Evolutionary conservation across 2,888 invertebrate genomes (phyloP).

Genomic region (Leptopterna dolabrata): DNA sequence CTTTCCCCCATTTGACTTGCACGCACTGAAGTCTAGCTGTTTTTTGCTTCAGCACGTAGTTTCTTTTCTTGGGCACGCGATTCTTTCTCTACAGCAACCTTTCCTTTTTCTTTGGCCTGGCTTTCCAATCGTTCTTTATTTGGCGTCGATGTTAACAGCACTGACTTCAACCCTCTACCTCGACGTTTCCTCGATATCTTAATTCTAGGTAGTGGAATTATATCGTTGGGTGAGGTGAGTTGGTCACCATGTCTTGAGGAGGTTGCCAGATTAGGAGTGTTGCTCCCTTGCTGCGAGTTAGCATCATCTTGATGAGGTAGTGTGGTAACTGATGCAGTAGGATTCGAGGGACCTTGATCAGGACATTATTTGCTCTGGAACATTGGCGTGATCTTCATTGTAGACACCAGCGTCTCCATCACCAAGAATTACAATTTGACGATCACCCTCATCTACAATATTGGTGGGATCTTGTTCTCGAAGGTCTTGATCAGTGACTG

Average conservation of each 20-base stretch:
- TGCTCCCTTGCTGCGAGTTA: not conserved
- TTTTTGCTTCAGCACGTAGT: constrained; percentile 6
- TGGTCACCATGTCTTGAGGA: not conserved
- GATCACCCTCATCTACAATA: not conserved
- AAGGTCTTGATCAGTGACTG: too few relatives aligned
- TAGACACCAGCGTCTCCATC: too few relatives aligned
- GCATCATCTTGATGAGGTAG: not conserved
- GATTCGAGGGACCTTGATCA: too few relatives aligned
- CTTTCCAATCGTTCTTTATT: not conserved
- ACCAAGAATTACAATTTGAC: too few relatives aligned
- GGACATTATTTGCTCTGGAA: too few relatives aligned
- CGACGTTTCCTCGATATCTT: not conserved
- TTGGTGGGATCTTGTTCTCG: not conserved
- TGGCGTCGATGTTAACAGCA: constrained; percentile 9
- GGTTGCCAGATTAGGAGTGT: not conserved
- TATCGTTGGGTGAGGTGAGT: not conserved
- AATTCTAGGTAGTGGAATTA: constrained; percentile 17
- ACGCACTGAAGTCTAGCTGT: not conserved
- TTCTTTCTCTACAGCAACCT: not conserved
- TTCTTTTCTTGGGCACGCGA: not conserved
- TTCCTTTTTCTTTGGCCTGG: not conserved
- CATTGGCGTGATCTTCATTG: too few relatives aligned
- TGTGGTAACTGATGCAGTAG: too few relatives aligned
- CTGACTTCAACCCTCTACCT: not conserved
- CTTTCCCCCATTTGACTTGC: not conserved